Percentiles rank a stretch among this genome's conserved stretches.
Evolutionary conservation across 1,140 invertebrate species (phyloP).

Genomic region (Meloidogyne floridensis): DNA sequence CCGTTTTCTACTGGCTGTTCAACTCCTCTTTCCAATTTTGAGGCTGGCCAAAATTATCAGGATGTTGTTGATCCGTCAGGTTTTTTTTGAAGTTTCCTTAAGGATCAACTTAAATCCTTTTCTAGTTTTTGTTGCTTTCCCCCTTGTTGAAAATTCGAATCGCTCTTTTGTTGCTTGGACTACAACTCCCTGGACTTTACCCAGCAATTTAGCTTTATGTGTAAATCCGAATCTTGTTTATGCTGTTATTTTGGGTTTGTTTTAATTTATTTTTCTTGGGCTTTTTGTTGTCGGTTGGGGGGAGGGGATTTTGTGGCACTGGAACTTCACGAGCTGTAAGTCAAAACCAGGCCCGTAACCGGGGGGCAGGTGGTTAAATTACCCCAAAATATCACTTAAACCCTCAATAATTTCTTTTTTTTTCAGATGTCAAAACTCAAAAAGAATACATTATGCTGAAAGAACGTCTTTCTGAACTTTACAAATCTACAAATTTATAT

Average conservation of each 20-base stretch:
- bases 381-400: no score
- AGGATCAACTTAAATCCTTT: slow-evolving; percentile 28
- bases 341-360: no score
- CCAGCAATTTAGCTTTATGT: slow-evolving; percentile 91
- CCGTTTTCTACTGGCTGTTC: slow-evolving; percentile 95
- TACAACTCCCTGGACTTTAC: slow-evolving; percentile 98
- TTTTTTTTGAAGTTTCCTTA: slow-evolving; percentile 70
- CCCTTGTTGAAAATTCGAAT: slow-evolving; percentile 70
- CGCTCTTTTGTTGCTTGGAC: slow-evolving; percentile 89
- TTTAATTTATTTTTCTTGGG: not conserved
- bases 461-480: slow-evolving; percentile 78
- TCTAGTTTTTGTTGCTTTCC: slow-evolving; percentile 56
- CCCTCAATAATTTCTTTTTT: no score
- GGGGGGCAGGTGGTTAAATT: no score
- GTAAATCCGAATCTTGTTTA: slow-evolving; percentile 88
- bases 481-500: slow-evolving; percentile 73
- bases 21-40: slow-evolving; percentile 97
- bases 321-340: no score
- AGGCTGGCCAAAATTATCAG: slow-evolving; percentile 98
- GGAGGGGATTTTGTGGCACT: no score
- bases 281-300: no score
- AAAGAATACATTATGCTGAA: slow-evolving; percentile 86
- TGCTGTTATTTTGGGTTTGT: slow-evolving; percentile 74
- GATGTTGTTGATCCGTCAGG: slow-evolving; percentile 91
- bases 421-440: slow-evolving; percentile 69